These are phyloP conservation scores for Capitulum mitella DNA, from an alignment of 2,888 invertebrate genomes.

Conservation along the genomic window DNA sequence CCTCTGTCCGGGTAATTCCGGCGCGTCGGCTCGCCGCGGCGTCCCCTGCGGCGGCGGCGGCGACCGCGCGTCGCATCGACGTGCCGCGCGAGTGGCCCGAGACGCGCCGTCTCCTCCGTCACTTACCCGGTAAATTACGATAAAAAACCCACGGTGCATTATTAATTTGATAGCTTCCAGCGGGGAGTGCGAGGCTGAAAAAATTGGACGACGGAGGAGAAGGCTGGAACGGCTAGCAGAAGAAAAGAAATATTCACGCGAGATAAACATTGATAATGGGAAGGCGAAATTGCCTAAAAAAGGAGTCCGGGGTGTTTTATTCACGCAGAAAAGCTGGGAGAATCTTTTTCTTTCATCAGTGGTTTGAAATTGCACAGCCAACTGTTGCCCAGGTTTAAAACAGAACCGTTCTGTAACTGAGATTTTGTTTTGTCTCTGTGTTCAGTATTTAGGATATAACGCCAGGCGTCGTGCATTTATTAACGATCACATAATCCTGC, in stretches of 20 bases:
- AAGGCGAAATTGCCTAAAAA: not conserved
- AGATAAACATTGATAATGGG: not conserved
- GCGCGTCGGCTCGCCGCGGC: not conserved
- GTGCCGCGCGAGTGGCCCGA: too few species aligned
- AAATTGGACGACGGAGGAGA: not conserved
- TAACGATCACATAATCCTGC: too few species aligned
- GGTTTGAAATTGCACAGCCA: too few species aligned
- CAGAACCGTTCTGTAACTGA: too few species aligned
- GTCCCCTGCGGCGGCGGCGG: not conserved
- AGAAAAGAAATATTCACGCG: not conserved
- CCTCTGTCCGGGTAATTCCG: not conserved
- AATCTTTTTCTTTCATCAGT: too few species aligned
- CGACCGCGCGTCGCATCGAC: not conserved
- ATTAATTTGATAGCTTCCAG: conserved; percentile 1
- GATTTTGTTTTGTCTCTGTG: too few species aligned
- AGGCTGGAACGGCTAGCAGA: not conserved
- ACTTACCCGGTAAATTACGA: conserved; percentile 14
- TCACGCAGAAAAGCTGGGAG: too few species aligned
- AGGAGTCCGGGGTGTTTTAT: not conserved
- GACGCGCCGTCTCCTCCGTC: not conserved
- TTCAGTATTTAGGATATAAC: too few species aligned
- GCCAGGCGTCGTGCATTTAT: too few species aligned
- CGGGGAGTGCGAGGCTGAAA: not conserved
- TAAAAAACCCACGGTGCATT: conserved; percentile 16
- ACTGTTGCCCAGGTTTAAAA: too few species aligned